Evolutionary conservation across 1,140 invertebrate genomes (phyloP), one percentile per base, ranked within the genome.

Genomic region (Drosophila arawakana): DNA sequence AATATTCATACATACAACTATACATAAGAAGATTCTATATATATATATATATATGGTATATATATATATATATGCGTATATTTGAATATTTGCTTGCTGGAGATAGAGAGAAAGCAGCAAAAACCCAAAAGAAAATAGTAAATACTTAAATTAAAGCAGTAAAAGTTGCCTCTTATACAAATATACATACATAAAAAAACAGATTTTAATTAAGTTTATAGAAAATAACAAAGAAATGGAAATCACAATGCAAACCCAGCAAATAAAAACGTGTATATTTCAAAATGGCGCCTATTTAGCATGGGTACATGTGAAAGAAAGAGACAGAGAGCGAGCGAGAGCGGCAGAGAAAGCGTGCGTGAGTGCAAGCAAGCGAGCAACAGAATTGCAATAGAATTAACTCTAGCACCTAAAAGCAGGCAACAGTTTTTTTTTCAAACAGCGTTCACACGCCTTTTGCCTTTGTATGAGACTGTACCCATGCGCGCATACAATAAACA

Each of bases 11-110:
- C 54, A 72, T 80, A 78, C 30, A 71, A 47, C 58, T 55, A 74
- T 68, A 71, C 63, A 74, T 83, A 76, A 18, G 35, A 46, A 46
- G 44, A 44, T 18, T 54, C 73, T 84, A 80, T 11, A 61, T 54
- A 73, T 11, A 63, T 75, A 80, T 68, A 73, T 34, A 70, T 15
- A 54, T 18, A 69, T 46, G 15, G 15, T 15, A 15, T 15, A 46
- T 13, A 69, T 44, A 62, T 44, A 62, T 8, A 66, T 30, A 73
- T 52, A 79, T 62, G 71, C 46, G 73, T 61, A 80, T 80, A 80
- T 73, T 82, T 81, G 80, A 74, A 81, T 78, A 78, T 66, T 70
- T 75, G 78, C 73, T 78, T 62, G 78, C 47, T 30, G 35, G 57
- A 52, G 37, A 78, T 39, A 73, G 49, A 67, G 58, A 63, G 18